Evolutionary conservation across 2,888 invertebrate genomes (phyloP).

Genomic region (Tineola bisselliella): DNA sequence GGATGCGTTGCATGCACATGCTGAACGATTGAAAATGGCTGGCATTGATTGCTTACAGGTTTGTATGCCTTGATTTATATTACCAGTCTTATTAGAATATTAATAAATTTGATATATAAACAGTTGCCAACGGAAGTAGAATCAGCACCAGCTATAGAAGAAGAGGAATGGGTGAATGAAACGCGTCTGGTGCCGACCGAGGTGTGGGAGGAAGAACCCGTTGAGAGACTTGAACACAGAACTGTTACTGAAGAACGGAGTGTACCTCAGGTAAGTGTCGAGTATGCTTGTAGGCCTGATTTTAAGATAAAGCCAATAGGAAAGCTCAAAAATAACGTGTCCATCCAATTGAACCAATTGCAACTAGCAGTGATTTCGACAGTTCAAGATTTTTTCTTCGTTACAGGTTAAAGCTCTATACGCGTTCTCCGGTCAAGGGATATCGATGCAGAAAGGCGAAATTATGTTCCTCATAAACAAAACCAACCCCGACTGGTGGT

Average conservation of each 20-base stretch:
- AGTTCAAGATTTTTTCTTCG: too few species aligned
- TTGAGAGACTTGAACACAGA: conserved; percentile 84
- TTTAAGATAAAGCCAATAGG: too few species aligned
- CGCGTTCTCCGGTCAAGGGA: conserved; percentile 92
- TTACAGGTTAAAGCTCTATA: conserved; percentile 77
- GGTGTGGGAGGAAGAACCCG: conserved; percentile 91
- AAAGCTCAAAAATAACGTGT: too few species aligned
- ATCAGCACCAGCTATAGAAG: conserved; percentile 58
- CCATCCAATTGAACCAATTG: too few species aligned
- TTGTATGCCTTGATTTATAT: too few species aligned
- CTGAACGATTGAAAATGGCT: conserved; percentile 76
- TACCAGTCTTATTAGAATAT: too few species aligned
- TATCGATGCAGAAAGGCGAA: conserved; percentile 92
- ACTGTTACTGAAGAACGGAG: conserved; percentile 88
- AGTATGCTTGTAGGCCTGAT: too few species aligned
- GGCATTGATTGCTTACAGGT: conserved; percentile 68
- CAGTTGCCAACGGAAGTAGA: conserved; percentile 73
- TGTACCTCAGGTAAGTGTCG: conserved; percentile 79
- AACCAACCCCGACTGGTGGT: conserved; percentile 99
- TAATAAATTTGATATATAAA: neutral
- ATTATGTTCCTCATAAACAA: conserved; percentile 92
- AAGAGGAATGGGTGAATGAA: conserved; percentile 82
- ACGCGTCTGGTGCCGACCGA: conserved; percentile 88
- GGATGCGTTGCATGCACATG: conserved; percentile 80
- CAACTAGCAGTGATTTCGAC: too few species aligned